Percentiles rank a stretch among this genome's conserved stretches.
Conservation (phyloP, 2,888 invertebrate species). For the Epistrophella euchroma region DNA sequence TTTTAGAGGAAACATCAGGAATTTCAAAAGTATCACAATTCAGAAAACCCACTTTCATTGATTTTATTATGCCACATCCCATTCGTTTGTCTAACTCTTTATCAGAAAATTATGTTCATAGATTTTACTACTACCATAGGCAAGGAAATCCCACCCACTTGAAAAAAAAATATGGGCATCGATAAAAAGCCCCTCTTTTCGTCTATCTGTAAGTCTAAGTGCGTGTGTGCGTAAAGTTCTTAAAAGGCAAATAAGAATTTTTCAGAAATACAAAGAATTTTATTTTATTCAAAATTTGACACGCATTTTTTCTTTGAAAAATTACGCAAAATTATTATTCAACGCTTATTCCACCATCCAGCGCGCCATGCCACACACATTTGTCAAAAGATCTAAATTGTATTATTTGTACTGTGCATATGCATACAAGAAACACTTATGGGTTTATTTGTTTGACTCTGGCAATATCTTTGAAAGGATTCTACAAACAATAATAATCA, state of each 20-base stretch:
- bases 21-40: too few relatives aligned
- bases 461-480: conserved; percentile 71
- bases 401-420: neutral
- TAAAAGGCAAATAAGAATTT: neutral
- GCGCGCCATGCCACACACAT: neutral
- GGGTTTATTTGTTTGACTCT: conserved; percentile 7
- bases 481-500: conserved; percentile 63
- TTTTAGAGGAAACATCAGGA: too few relatives aligned
- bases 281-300: conserved; percentile 65
- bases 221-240: neutral
- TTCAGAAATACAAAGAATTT: conserved; percentile 5
- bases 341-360: conserved; percentile 11
- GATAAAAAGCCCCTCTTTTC: neutral
- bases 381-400: neutral
- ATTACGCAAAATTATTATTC: conserved; percentile 71
- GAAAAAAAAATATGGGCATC: neutral
- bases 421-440: neutral
- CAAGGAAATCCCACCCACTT: neutral
- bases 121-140: too few relatives aligned
- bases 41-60: too few relatives aligned
- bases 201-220: neutral
- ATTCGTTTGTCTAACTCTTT: too few relatives aligned
- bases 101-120: too few relatives aligned
- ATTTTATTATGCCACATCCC: too few relatives aligned
- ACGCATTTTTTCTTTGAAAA: conserved; percentile 67